Conservation (phyloP, 2,888 invertebrate species). For the Parascotia fuliginaria region DNA sequence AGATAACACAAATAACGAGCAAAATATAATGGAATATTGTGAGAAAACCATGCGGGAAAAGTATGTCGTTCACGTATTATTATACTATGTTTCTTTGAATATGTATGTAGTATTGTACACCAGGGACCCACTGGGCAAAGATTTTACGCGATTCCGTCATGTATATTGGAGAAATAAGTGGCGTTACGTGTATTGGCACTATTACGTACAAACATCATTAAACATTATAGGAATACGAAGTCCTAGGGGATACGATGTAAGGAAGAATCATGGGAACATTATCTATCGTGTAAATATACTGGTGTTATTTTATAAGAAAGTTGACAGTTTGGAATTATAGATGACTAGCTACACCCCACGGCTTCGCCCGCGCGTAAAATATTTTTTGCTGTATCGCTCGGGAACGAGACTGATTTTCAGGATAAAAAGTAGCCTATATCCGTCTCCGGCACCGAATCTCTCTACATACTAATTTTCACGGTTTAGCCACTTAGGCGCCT, state of each 20-base stretch:
- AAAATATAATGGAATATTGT: background rate
- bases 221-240: conserved; percentile 10
- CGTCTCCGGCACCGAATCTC: too few species aligned
- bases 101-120: conserved; percentile 39
- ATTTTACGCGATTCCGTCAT: conserved; percentile 39
- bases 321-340: too few species aligned
- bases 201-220: conserved; percentile 21
- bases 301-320: too few species aligned
- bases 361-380: too few species aligned
- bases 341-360: too few species aligned
- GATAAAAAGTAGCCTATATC: too few species aligned
- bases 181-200: conserved; percentile 24
- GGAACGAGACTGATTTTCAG: too few species aligned
- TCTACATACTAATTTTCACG: too few species aligned
- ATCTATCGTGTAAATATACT: background rate
- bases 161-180: conserved; percentile 39
- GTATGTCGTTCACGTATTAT: conserved; percentile 26
- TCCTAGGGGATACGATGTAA: background rate
- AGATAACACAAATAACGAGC: background rate
- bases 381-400: too few species aligned
- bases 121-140: conserved; percentile 30
- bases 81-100: conserved; percentile 24
- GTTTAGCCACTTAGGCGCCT: too few species aligned
- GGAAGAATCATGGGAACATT: background rate
- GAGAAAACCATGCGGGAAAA: background rate